Evolutionary conservation across 2,797 vertebrate species (phyloP).

Genomic region (Psittacula echo): DNA sequence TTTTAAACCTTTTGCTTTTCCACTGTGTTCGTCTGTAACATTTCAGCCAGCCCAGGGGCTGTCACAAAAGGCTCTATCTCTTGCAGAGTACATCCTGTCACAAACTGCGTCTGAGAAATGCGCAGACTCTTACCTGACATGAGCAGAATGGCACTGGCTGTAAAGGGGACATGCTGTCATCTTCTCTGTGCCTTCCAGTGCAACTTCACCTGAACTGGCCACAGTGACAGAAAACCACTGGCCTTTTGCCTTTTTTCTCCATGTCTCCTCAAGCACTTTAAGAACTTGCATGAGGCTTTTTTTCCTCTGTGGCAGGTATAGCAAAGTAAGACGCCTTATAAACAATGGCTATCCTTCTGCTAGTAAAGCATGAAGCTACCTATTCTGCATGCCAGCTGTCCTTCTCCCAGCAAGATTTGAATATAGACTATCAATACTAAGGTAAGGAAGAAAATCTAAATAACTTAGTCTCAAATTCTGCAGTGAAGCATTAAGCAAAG

Average conservation of each 20-base stretch:
- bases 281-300: neutral
- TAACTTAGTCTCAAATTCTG: neutral
- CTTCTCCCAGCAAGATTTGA: neutral
- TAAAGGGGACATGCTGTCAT: neutral
- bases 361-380: neutral
- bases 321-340: neutral
- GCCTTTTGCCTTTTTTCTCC: neutral
- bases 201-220: neutral
- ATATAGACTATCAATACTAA: neutral
- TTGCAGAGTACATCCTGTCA: neutral
- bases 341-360: neutral
- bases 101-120: neutral
- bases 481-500: neutral
- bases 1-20: neutral
- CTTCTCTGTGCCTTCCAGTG: neutral
- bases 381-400: neutral
- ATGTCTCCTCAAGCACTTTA: neutral
- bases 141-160: neutral
- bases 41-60: neutral
- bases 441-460: neutral
- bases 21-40: neutral
- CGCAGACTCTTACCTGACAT: neutral
- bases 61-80: neutral
- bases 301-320: neutral
- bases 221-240: neutral